A percentile compares a stretch with the other conserved stretches of the same genome.
Evolutionary conservation across 1,140 invertebrate species (phyloP).

Genomic region (Liolophura sinensis): DNA sequence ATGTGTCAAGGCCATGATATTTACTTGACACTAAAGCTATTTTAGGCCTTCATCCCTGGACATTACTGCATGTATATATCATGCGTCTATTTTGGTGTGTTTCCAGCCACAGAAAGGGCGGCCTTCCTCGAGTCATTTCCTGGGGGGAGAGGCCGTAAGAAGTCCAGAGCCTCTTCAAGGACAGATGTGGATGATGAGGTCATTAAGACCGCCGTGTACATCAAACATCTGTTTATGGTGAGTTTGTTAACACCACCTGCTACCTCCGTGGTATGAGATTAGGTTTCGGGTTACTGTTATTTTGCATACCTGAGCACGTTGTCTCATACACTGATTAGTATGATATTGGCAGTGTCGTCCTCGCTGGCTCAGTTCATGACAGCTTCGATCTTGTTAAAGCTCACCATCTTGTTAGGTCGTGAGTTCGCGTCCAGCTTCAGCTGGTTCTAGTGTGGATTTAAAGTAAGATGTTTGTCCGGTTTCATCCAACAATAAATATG

Average conservation of each 20-base stretch:
- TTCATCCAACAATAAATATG: no score
- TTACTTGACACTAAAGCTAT: not conserved
- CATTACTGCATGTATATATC: no score
- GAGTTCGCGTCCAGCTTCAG: no score
- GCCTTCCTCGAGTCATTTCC: constrained; percentile 42
- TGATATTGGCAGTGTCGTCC: no score
- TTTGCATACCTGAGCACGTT: not conserved
- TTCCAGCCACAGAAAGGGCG: constrained; percentile 37
- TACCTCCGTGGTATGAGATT: no score
- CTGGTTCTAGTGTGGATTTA: no score
- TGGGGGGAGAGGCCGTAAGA: constrained; percentile 23
- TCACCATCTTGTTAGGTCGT: no score
- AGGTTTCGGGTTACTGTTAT: not conserved
- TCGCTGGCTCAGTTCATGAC: no score
- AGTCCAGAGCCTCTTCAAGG: constrained; percentile 24
- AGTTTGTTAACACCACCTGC: constrained; percentile 1
- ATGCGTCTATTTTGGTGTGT: not conserved
- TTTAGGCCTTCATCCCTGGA: not conserved
- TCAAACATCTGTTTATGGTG: constrained; percentile 49
- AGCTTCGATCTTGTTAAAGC: no score
- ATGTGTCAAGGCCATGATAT: not conserved
- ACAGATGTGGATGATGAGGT: constrained; percentile 44
- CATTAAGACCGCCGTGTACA: constrained; percentile 49
- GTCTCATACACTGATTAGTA: no score
- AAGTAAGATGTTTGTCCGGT: no score